Percentiles rank a stretch among this genome's conserved stretches.
Evolutionary conservation across 2,888 invertebrate genomes (phyloP).

Genomic region (Leptothorax acervorum): DNA sequence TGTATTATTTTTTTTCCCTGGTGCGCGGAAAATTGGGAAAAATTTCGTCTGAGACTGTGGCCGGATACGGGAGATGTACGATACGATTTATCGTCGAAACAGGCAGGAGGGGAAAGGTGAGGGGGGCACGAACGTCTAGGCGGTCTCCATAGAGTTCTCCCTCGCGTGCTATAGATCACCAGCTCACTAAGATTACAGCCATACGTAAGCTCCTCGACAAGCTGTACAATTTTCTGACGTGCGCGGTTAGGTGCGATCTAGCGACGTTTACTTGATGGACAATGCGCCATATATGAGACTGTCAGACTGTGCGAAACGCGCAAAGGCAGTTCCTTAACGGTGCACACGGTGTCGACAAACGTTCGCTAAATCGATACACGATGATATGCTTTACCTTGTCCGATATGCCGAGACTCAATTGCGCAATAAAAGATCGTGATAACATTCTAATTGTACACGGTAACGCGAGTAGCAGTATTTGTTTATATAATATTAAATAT

Average conservation of each 20-base stretch:
- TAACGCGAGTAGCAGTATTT: neutral
- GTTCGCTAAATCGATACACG: neutral
- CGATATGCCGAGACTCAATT: neutral
- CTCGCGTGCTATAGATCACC: constrained; percentile 60
- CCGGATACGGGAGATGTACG: constrained; percentile 7
- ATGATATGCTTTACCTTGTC: neutral
- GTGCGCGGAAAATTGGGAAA: constrained; percentile 18
- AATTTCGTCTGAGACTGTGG: constrained; percentile 25
- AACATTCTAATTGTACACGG: neutral
- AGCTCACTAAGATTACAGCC: constrained; percentile 60
- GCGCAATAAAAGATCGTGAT: neutral
- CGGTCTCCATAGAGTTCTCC: constrained; percentile 47
- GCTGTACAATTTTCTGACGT: constrained; percentile 53
- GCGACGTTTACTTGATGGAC: constrained; percentile 19
- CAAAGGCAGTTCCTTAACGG: neutral
- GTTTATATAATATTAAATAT: neutral
- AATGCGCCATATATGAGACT: neutral
- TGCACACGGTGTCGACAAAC: neutral
- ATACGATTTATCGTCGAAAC: constrained; percentile 62
- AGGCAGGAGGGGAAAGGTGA: neutral
- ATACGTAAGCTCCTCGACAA: constrained; percentile 61
- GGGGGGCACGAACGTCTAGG: constrained; percentile 28
- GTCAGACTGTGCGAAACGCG: neutral
- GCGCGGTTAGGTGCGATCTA: constrained; percentile 11
- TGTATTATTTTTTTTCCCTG: neutral